phyloP scores from a whole-genome alignment of 2,113 vertebrate species.

The Sinocyclocheilus maitianheensis region DNA sequence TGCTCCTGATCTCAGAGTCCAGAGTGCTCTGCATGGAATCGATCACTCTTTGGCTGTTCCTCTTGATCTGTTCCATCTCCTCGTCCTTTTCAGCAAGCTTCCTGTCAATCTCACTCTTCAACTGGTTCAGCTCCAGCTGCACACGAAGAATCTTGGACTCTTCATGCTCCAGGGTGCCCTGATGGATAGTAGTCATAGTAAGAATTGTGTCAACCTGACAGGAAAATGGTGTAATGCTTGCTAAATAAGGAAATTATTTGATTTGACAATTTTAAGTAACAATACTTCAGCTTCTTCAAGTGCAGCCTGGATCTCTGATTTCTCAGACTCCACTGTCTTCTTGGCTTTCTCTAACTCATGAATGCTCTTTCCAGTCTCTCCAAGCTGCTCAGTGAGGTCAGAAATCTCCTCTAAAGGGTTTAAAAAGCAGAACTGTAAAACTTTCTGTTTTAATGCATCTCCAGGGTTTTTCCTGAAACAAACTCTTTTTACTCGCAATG shows the following conservation, averaged over 20 bases:
- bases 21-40: background rate
- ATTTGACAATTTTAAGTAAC: background rate
- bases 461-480: too few relatives aligned
- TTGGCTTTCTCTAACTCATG: conserved; percentile 82
- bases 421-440: background rate
- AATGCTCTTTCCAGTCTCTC: conserved; percentile 67
- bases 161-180: conserved; percentile 60
- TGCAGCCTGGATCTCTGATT: conserved; percentile 50
- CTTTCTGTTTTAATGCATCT: too few relatives aligned
- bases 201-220: too few relatives aligned
- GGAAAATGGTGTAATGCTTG: background rate
- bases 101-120: conserved; percentile 78
- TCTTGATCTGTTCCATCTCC: conserved; percentile 78
- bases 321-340: conserved; percentile 79
- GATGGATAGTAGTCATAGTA: background rate
- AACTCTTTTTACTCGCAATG: too few relatives aligned
- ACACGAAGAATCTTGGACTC: conserved; percentile 80
- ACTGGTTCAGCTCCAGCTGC: conserved; percentile 76
- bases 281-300: background rate
- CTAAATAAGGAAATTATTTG: background rate
- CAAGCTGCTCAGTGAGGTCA: background rate
- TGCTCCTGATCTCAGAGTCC: background rate
- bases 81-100: conserved; percentile 79
- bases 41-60: conserved; percentile 70
- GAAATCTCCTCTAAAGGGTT: background rate